phyloP scores from a whole-genome alignment of 2,888 invertebrate genomes.

The Crocallis elinguaria region DNA sequence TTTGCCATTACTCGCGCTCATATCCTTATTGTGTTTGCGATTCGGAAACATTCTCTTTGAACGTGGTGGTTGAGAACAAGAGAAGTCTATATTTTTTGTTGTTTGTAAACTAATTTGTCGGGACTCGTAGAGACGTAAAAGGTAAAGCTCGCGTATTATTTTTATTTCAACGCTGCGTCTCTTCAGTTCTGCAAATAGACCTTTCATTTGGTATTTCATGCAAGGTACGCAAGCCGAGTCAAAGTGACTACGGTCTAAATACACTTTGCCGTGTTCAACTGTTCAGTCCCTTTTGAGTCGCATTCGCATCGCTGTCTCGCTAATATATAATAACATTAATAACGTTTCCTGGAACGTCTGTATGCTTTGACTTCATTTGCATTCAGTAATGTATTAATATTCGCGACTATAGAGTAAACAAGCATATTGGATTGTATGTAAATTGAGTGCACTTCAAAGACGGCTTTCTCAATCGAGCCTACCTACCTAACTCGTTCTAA shows the following conservation, averaged over 20 bases:
- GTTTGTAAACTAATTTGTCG: slow-evolving; percentile 15
- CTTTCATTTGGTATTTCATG: slow-evolving; percentile 44
- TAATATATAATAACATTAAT: slow-evolving; percentile 48
- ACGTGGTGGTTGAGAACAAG: no score
- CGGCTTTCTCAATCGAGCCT: background rate
- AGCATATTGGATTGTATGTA: slow-evolving; percentile 32
- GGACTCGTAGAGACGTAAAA: slow-evolving; percentile 7
- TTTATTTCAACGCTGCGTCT: slow-evolving; percentile 28
- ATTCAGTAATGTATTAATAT: slow-evolving; percentile 51
- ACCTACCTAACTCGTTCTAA: no score
- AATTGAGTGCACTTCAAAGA: slow-evolving; percentile 44
- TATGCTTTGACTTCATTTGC: slow-evolving; percentile 59
- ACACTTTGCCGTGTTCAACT: slow-evolving; percentile 41
- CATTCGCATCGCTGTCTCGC: slow-evolving; percentile 30
- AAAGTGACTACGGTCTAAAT: slow-evolving; percentile 42
- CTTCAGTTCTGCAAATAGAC: slow-evolving; percentile 29
- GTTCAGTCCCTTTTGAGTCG: slow-evolving; percentile 46
- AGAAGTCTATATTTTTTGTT: slow-evolving; percentile 1
- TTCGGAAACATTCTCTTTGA: slow-evolving; percentile 8
- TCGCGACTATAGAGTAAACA: slow-evolving; percentile 37
- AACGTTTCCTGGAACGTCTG: slow-evolving; percentile 47
- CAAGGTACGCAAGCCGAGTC: slow-evolving; percentile 40
- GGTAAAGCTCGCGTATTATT: slow-evolving; percentile 25
- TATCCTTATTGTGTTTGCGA: slow-evolving; percentile 16
- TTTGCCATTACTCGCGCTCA: slow-evolving; percentile 12